Conservation (phyloP, 2,113 vertebrate genomes). For the Rhipidura dahli region DNA sequence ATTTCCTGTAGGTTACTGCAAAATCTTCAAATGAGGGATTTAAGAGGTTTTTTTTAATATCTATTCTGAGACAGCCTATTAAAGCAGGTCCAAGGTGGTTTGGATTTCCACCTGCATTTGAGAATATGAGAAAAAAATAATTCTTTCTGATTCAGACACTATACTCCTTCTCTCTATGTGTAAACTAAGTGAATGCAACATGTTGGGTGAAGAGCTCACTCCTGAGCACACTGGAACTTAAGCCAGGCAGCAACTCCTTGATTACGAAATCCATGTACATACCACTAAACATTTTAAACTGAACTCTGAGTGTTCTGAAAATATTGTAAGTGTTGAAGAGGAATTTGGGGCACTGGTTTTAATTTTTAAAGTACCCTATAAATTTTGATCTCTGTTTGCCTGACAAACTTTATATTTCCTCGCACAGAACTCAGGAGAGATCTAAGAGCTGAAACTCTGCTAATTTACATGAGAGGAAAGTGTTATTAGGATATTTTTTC, state of each 20-base stretch:
- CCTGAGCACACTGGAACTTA: neutral
- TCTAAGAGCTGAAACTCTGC: neutral
- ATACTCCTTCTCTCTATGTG: neutral
- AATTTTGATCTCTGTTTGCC: neutral
- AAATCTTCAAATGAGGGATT: neutral
- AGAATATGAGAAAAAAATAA: neutral
- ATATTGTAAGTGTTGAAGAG: neutral
- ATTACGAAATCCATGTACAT: neutral
- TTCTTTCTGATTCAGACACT: neutral
- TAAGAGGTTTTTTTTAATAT: fast-evolving
- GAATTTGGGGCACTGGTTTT: neutral
- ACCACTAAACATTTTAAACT: neutral
- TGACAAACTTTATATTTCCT: neutral
- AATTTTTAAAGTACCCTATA: constrained; percentile 21
- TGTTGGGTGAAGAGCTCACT: neutral
- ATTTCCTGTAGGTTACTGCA: neutral
- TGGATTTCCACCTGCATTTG: neutral
- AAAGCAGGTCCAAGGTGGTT: neutral
- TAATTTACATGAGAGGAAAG: neutral
- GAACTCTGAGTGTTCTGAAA: neutral
- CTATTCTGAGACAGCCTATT: neutral
- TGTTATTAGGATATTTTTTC: neutral
- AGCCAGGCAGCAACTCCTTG: neutral
- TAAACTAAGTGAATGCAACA: neutral
- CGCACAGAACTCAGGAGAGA: neutral